Percentiles rank a stretch among this genome's conserved stretches.
phyloP scores from a whole-genome alignment of 2,113 vertebrate species.

The Periophthalmodon schlosseri region DNA sequence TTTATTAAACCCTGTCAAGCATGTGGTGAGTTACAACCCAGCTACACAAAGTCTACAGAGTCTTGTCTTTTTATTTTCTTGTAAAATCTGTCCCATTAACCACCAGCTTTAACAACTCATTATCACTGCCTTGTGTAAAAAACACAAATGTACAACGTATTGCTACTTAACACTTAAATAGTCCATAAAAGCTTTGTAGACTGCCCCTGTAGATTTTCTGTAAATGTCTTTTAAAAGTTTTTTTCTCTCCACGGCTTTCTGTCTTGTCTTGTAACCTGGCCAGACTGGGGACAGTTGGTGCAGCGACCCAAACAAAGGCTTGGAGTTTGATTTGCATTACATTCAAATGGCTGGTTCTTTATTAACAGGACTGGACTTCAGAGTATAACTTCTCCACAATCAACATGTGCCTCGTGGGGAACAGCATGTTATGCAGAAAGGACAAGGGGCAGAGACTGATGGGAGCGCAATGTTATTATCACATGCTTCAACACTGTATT shows the following conservation, averaged over 20 bases:
- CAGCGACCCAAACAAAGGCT: slow-evolving; percentile 11
- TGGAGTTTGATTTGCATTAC: slow-evolving; percentile 18
- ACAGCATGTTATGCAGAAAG: slow-evolving; percentile 47
- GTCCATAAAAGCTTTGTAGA: slow-evolving; percentile 16
- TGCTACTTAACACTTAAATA: slow-evolving; percentile 23
- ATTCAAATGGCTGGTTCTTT: slow-evolving; percentile 6
- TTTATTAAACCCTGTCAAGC: slow-evolving; percentile 22
- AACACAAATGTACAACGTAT: slow-evolving; percentile 39
- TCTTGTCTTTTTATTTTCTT: slow-evolving; percentile 22
- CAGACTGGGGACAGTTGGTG: slow-evolving; percentile 62
- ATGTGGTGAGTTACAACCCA: slow-evolving; percentile 6
- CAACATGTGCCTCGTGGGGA: slow-evolving; percentile 23
- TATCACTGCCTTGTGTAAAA: slow-evolving; percentile 69
- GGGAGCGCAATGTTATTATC: slow-evolving; percentile 41
- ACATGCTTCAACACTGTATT: slow-evolving; percentile 33
- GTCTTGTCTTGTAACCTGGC: slow-evolving; percentile 76
- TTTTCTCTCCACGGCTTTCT: slow-evolving; percentile 82
- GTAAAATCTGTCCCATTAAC: slow-evolving; percentile 75
- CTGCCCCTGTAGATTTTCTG: slow-evolving; percentile 39
- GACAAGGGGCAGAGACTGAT: slow-evolving; percentile 54
- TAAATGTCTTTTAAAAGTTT: slow-evolving; percentile 51
- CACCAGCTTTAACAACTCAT: slow-evolving; percentile 75
- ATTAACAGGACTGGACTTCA: slow-evolving; percentile 10
- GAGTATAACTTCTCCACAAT: slow-evolving; percentile 29
- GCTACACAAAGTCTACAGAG: slow-evolving; percentile 20